Evolutionary conservation across 2,113 vertebrate species (phyloP).

Genomic region (Salvator merianae): DNA sequence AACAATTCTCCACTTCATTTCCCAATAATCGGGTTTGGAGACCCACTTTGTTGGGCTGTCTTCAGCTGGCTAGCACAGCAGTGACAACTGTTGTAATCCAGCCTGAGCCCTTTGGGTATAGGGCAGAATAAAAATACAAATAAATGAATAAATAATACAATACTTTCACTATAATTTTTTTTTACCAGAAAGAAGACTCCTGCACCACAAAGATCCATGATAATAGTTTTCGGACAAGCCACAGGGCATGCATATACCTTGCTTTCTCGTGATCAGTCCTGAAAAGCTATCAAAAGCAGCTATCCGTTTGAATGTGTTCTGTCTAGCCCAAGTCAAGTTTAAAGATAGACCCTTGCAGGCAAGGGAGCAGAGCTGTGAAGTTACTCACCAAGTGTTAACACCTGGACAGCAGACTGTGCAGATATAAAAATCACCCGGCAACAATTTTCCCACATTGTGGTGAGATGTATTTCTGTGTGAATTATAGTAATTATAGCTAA

Average conservation of each 20-base stretch:
- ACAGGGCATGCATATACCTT: neutral
- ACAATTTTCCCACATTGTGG: neutral
- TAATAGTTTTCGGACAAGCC: too few relatives aligned
- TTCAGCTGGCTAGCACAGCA: neutral
- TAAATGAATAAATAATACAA: too few relatives aligned
- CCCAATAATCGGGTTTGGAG: neutral
- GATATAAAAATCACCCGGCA: neutral
- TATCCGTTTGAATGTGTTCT: neutral
- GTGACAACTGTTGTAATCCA: too few relatives aligned
- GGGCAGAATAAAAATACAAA: too few relatives aligned
- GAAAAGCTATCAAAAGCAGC: neutral
- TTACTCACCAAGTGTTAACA: neutral
- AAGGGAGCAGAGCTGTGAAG: neutral
- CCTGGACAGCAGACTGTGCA: neutral
- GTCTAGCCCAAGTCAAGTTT: neutral
- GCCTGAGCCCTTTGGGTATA: too few relatives aligned
- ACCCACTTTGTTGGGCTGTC: too few relatives aligned
- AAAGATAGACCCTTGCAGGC: neutral
- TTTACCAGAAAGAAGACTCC: too few relatives aligned
- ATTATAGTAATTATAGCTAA: neutral
- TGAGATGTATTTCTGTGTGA: neutral
- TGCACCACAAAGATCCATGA: too few relatives aligned
- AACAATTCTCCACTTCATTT: neutral
- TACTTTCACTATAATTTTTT: too few relatives aligned
- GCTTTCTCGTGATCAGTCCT: neutral